phyloP scores from a whole-genome alignment of 2,113 vertebrate species.

The Peromyscus leucopus region DNA sequence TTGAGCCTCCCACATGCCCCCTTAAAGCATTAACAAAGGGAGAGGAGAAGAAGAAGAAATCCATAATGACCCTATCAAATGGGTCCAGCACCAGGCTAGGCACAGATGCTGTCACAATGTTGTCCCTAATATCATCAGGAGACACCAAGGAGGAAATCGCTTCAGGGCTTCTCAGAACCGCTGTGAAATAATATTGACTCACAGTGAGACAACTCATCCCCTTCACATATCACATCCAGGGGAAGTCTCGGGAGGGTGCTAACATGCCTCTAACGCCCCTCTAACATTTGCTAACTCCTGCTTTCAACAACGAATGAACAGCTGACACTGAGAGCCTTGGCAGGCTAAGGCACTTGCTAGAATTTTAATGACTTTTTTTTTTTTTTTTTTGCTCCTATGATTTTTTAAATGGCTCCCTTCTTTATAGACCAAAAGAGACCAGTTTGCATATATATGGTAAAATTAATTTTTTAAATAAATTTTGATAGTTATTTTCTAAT shows the following conservation, averaged over 20 bases:
- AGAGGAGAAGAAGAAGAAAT: neutral
- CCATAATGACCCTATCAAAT: too few relatives aligned
- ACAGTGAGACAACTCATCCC: neutral
- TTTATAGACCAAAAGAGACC: slow-evolving; percentile 7
- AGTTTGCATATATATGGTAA: neutral
- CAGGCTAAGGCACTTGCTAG: neutral
- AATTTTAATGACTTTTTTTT: slow-evolving; percentile 31
- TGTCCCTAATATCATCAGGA: too few relatives aligned
- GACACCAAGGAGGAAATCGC: neutral
- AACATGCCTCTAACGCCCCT: neutral
- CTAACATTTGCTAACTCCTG: neutral
- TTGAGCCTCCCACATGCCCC: neutral
- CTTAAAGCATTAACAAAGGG: neutral
- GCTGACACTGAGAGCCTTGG: neutral
- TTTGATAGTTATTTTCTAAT: neutral
- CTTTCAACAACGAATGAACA: slow-evolving; percentile 9
- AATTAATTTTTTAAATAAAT: slow-evolving; percentile 45
- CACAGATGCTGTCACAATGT: too few relatives aligned
- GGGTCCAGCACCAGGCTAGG: neutral
- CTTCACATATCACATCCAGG: neutral
- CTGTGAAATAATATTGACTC: neutral
- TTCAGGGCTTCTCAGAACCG: neutral
- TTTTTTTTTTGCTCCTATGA: neutral
- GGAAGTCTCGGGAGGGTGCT: neutral
- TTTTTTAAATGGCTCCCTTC: slow-evolving; percentile 35